Base-by-base conservation (phyloP, 2,888 invertebrate genomes). In the Drosophila greeni region DNA sequence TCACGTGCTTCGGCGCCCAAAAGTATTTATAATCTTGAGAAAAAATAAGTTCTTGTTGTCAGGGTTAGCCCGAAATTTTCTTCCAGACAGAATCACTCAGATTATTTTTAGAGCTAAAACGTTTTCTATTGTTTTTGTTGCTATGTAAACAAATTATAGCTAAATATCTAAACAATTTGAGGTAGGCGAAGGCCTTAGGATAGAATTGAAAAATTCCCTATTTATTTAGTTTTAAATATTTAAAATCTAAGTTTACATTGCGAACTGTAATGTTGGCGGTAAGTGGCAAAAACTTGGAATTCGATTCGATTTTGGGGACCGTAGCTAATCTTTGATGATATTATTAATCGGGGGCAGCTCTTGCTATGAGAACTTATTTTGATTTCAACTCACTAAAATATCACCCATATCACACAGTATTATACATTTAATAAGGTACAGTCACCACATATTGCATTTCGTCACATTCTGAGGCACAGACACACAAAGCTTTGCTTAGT, bases 211-310 rank as follows among this genome's bases (percentile, higher is more conserved):
- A 5, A 23, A 11, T 20, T 39, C 18, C 60, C 45, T 8, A 16
- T 24, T 54, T 16, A 29, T 39, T 23, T 68, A 59, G 23, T 43
- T 33, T 60, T 53, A 49, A 62, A 33, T 49, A 37, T 34, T 34
- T 65, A 65, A 52, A 56, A 34, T 74, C 66, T 79, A 79, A 83
- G 76, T 70, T 82, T 75, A 75, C 84, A 82, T 82, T 79, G 84
- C 79, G 79, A 79, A 79, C 66, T 84, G 84, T 76, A 84, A 66
- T 79, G 84, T 78, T 58, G 82, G 82, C 79, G 79, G 79, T 79
- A 79, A 79, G 79, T 79, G 84, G 75, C 84, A 78, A 76, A 76
- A 52, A 54, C 45, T 58, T 54, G 52, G 53, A 61, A 69, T 49
- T 68, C 40, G n/a, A 49, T 42, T 52, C 18, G 37, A 58, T 49